Percentiles rank a stretch among this genome's conserved stretches.
Evolutionary conservation across 2,888 invertebrate species (phyloP).

Genomic region (Sinotaia quadrata): DNA sequence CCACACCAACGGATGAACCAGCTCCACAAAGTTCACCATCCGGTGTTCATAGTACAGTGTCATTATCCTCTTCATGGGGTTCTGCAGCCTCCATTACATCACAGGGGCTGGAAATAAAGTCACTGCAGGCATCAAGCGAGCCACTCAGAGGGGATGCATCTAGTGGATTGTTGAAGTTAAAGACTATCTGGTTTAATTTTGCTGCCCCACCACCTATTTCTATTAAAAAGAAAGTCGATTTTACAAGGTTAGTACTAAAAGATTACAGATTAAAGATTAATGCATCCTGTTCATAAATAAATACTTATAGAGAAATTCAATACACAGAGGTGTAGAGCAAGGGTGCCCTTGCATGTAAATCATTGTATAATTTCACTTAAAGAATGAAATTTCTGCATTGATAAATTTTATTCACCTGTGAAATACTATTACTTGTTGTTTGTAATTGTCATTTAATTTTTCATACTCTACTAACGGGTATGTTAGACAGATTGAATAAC

Average conservation of each 20-base stretch:
- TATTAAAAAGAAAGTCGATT: slow-evolving; percentile 94
- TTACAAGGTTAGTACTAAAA: slow-evolving; percentile 82
- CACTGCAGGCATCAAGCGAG: slow-evolving; percentile 32
- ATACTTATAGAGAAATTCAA: too few species aligned
- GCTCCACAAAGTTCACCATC: slow-evolving; percentile 40
- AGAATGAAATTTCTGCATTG: too few species aligned
- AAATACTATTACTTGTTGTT: too few species aligned
- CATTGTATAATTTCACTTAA: too few species aligned
- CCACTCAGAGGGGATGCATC: slow-evolving; percentile 74
- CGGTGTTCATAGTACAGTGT: slow-evolving; percentile 31
- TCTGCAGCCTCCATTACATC: slow-evolving; percentile 54
- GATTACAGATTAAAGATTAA: too few species aligned
- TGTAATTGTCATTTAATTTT: too few species aligned
- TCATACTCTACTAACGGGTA: too few species aligned
- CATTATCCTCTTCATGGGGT: slow-evolving; percentile 51
- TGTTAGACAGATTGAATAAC: too few species aligned
- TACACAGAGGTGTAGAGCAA: too few species aligned
- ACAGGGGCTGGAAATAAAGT: slow-evolving; percentile 26
- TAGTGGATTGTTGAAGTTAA: slow-evolving; percentile 89
- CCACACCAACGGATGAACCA: slow-evolving; percentile 39
- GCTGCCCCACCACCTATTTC: slow-evolving; percentile 96
- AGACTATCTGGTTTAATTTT: slow-evolving; percentile 96
- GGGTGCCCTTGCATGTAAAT: too few species aligned
- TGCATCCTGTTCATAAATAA: too few species aligned
- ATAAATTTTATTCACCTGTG: too few species aligned